Conservation (phyloP, 2,797 vertebrate species). For the Esox masquinongy region DNA sequence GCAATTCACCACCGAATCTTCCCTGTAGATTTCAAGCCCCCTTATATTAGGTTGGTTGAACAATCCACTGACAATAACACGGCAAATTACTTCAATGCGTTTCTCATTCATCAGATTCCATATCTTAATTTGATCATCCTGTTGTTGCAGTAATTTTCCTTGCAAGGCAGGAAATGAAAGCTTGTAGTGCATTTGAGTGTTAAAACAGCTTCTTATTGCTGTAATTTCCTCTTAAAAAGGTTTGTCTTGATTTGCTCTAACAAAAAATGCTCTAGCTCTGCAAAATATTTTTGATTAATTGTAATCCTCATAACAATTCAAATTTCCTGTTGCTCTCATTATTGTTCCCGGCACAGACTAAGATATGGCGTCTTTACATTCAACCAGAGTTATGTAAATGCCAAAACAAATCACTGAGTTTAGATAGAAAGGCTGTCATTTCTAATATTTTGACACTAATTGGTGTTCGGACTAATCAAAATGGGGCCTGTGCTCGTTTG, state of each 20-base stretch:
- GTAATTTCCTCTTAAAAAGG: too few species aligned
- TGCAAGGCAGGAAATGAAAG: too few species aligned
- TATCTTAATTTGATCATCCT: too few species aligned
- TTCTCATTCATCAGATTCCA: not conserved
- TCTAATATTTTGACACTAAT: not conserved
- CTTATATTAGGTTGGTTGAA: not conserved
- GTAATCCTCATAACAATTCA: too few species aligned
- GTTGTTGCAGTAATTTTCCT: too few species aligned
- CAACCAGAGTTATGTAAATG: not conserved
- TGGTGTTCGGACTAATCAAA: not conserved
- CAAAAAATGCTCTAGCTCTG: too few species aligned
- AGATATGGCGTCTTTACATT: not conserved
- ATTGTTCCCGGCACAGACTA: not conserved
- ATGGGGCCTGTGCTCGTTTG: not conserved
- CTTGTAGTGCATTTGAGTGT: too few species aligned
- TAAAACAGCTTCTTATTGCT: too few species aligned
- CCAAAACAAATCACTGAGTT: not conserved
- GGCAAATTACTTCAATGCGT: not conserved
- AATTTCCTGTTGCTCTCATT: too few species aligned
- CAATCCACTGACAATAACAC: not conserved
- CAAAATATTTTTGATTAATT: too few species aligned
- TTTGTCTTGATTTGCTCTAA: too few species aligned
- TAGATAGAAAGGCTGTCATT: not conserved
- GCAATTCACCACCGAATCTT: not conserved
- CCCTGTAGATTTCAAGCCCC: not conserved